Evolutionary conservation across 1,140 invertebrate genomes (phyloP).

Genomic region (Eurosta solidaginis): DNA sequence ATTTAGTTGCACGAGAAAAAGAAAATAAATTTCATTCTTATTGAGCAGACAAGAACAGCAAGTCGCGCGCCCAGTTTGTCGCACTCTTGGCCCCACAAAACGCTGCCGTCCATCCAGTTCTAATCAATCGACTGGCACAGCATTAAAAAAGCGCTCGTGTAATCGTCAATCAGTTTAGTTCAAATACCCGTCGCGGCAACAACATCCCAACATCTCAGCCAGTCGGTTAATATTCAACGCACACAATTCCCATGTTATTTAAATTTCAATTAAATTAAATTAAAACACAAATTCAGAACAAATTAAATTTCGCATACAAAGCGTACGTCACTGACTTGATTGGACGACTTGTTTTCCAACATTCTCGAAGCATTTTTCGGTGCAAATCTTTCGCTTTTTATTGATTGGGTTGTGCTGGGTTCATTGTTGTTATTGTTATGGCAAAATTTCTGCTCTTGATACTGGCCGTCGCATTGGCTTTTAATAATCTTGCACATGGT

Average conservation of each 20-base stretch:
- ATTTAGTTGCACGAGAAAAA: background rate
- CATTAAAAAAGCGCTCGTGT: background rate
- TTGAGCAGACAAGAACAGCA: slow-evolving; percentile 4
- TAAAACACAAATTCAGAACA: background rate
- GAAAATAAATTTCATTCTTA: slow-evolving; percentile 19
- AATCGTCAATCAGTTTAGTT: slow-evolving; percentile 26
- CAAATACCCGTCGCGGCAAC: slow-evolving; percentile 21
- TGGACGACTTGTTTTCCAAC: background rate
- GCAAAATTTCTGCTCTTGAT: background rate
- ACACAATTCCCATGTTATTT: background rate
- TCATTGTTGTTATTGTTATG: background rate
- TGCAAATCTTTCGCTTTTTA: background rate
- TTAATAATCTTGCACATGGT: background rate
- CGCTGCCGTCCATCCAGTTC: background rate
- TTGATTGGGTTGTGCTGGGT: background rate
- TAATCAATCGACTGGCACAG: background rate
- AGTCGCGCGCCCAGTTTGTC: background rate
- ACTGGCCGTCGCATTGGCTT: background rate
- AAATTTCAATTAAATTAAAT: slow-evolving; percentile 3
- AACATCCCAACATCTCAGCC: slow-evolving; percentile 13
- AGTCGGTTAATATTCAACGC: background rate
- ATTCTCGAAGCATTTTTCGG: background rate
- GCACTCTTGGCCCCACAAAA: background rate
- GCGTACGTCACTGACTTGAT: background rate
- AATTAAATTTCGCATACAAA: background rate